Percentiles rank a stretch among this genome's conserved stretches.
Conservation (phyloP, 2,113 vertebrate genomes). For the Ciconia maguari region DNA sequence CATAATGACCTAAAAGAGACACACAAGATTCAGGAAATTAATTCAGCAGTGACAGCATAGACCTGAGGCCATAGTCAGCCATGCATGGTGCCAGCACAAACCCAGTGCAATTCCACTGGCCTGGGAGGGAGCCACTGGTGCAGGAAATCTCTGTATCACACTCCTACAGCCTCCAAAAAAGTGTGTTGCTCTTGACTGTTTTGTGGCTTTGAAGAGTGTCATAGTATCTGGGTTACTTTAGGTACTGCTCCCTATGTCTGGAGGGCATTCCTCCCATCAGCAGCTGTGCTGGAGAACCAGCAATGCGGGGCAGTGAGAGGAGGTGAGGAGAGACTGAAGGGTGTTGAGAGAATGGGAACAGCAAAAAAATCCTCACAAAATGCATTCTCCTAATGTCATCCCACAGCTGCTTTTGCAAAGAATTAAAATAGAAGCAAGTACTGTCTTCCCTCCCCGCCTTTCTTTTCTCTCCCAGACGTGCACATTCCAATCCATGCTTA, state of each 20-base stretch:
- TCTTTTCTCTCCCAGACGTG: neutral
- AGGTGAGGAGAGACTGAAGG: neutral
- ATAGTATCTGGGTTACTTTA: neutral
- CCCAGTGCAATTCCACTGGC: neutral
- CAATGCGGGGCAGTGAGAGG: rapidly evolving
- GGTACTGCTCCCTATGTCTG: neutral
- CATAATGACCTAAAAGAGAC: constrained; percentile 83
- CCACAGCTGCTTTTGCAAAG: neutral
- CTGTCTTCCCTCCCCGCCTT: neutral
- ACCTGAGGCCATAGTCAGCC: neutral
- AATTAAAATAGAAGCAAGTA: neutral
- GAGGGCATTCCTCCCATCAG: neutral
- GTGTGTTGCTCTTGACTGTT: neutral
- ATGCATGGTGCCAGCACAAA: neutral
- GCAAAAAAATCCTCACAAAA: neutral
- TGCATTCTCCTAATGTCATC: neutral
- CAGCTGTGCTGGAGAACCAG: neutral
- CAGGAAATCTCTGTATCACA: neutral
- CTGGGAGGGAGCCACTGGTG: neutral
- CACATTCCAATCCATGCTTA: neutral
- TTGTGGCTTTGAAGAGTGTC: neutral
- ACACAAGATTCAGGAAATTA: neutral
- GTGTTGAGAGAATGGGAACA: neutral
- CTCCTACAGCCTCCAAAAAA: neutral
- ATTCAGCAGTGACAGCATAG: neutral